Evolutionary conservation across 2,797 vertebrate genomes (phyloP), one percentile per base, ranked within the genome.

Genomic region (Diplodus puntazzo): DNA sequence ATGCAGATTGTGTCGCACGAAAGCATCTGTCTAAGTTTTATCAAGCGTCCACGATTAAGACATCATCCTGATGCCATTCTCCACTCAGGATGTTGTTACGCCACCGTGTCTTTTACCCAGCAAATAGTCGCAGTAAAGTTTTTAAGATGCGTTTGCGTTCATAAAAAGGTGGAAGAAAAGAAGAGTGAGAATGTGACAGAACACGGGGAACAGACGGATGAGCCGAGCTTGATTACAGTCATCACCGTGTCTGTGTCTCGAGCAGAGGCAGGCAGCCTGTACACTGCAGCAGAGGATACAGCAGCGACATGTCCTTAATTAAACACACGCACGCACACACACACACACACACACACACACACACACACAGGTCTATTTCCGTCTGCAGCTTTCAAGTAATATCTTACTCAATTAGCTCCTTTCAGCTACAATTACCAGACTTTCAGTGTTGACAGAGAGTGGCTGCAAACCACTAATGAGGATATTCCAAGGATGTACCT

Each of bases 391-490:
- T 90, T 93, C 90, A 89, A 82, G 69, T 85, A 85, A 90, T 88
- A 87, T 91, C 81, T 82, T 76, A 79, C 86, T 90, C 89, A 90
- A 92, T 93, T 90, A 87, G 74, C 64, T 92, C 80, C 87, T 90
- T 91, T 93, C 87, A 93, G 86, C 92, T 74, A 90, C 89, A 90
- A 92, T 94, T 92, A 92, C 70, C 73, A 81, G 86, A 87, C 84
- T 73, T 79, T 80, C 68, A 43, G 85, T 71, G 87, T 82, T 88
- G 91, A 90, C 88, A 73, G 69, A 53, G 78, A 80, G 71, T 73
- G 69, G 53, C 80, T 73, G 71, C 69, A 73, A 70, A 75, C 73
- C 64, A 54, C 68, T 90, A 87, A 88, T 86, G 73, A 88, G 84
- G 77, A 85, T 80, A 64, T 86, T 82, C 66, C 74, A 65, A 80